These are phyloP conservation scores for Alectura lathami DNA, from an alignment of 2,113 vertebrate genomes.

Conservation along the genomic window DNA sequence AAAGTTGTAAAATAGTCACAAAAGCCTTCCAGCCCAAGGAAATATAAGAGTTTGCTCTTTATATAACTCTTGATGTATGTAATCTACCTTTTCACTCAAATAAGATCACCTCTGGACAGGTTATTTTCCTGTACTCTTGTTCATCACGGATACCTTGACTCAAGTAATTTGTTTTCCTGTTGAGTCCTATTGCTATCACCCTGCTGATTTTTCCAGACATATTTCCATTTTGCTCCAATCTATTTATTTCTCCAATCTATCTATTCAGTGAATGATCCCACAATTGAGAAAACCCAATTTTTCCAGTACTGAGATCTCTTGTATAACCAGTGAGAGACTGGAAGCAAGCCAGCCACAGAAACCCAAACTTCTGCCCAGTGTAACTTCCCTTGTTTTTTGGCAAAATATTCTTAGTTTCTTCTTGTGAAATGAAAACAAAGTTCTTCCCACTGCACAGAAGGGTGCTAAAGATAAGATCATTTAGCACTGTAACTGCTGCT, in stretches of 20 bases:
- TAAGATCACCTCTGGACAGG: background rate
- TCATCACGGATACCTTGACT: background rate
- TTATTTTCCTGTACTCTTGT: background rate
- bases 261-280: background rate
- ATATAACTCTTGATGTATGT: background rate
- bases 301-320: background rate
- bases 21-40: background rate
- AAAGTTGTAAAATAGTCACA: background rate
- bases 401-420: background rate
- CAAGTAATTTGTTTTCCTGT: background rate
- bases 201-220: background rate
- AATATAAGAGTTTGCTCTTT: background rate
- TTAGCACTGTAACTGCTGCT: background rate
- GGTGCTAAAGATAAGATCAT: background rate
- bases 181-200: background rate
- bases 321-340: background rate
- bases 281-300: background rate
- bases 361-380: background rate
- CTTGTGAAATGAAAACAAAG: background rate
- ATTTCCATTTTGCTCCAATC: background rate
- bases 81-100: background rate
- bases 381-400: background rate
- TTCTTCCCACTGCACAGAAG: background rate
- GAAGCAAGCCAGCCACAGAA: background rate
- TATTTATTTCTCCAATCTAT: background rate